Conservation (phyloP, 2,113 vertebrate species). For the Vimba vimba region DNA sequence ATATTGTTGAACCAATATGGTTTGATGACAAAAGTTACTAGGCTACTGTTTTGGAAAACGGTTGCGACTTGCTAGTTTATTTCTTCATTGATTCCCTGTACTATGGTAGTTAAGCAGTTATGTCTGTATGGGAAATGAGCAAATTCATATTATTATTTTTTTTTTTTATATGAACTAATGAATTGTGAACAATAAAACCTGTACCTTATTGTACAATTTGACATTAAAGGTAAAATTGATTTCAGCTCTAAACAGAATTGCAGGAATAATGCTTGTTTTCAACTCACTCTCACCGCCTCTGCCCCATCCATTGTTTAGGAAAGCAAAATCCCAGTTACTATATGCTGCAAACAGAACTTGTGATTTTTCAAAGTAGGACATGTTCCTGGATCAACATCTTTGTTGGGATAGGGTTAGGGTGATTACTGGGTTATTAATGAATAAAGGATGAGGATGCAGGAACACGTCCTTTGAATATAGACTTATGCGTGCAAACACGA, state of each 20-base stretch:
- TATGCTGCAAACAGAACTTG: background rate
- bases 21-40: too few species aligned
- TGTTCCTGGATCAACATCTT: background rate
- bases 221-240: background rate
- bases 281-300: background rate
- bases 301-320: background rate
- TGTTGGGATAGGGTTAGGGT: background rate
- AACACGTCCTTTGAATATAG: constrained; percentile 12
- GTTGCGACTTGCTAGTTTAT: too few species aligned
- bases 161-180: too few species aligned
- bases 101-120: too few species aligned
- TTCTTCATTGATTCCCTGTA: too few species aligned
- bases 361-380: background rate
- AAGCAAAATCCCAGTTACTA: background rate
- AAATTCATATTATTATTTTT: too few species aligned
- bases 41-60: too few species aligned
- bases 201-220: too few species aligned
- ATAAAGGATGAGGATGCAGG: background rate
- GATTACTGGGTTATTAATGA: constrained; percentile 5
- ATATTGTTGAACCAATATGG: too few species aligned
- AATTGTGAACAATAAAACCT: too few species aligned
- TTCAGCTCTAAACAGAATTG: background rate
- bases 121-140: too few species aligned
- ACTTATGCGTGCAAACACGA: constrained; percentile 43
- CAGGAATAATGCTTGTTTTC: background rate